Conservation (phyloP, 2,797 vertebrate species). For the Liasis olivaceus region DNA sequence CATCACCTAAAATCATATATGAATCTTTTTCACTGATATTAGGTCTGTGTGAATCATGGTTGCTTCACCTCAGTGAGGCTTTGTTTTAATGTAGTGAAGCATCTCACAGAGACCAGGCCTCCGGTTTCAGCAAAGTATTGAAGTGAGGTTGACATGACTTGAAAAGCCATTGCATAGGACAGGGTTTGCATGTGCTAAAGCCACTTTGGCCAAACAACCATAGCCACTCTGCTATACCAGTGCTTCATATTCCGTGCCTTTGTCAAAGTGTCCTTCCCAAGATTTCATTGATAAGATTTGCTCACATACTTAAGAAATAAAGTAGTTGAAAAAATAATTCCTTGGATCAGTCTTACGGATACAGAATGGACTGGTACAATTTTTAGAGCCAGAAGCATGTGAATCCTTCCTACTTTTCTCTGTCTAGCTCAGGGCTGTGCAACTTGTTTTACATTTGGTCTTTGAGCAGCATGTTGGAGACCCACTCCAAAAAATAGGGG, state of each 20-base stretch:
- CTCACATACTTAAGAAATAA: background rate
- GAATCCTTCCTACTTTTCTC: background rate
- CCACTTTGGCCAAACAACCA: background rate
- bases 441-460: background rate
- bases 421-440: background rate
- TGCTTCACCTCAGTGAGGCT: no score
- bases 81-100: no score
- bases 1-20: background rate
- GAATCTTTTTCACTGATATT: no score
- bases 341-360: background rate
- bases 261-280: background rate
- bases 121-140: no score
- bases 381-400: background rate
- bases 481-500: background rate
- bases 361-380: background rate
- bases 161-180: no score
- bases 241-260: background rate
- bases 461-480: background rate
- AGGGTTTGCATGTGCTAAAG: no score
- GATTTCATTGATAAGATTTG: background rate
- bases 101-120: no score
- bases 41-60: no score
- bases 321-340: background rate
- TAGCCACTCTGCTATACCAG: background rate
- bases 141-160: no score